These are phyloP conservation scores for Drosophila ironensis DNA, from an alignment of 1,140 invertebrate species.

Conservation along the genomic window DNA sequence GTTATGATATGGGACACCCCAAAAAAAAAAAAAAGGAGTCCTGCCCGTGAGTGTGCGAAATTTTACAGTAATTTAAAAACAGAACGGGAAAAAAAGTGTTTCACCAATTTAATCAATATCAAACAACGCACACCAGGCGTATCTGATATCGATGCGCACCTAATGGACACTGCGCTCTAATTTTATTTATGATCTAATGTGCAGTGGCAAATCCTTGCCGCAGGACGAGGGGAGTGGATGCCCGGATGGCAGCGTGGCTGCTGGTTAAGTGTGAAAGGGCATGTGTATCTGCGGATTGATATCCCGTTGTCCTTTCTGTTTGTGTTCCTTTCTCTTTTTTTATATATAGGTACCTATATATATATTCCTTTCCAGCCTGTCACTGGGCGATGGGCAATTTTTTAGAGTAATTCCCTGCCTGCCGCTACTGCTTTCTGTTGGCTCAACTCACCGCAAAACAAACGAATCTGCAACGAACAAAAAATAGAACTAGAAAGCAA, in stretches of 20 bases:
- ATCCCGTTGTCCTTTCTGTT: slow-evolving; percentile 70
- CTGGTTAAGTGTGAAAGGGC: slow-evolving; percentile 71
- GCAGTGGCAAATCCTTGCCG: slow-evolving; percentile 38
- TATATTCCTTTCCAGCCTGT: slow-evolving; percentile 26
- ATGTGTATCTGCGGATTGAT: slow-evolving; percentile 78
- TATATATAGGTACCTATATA: neutral
- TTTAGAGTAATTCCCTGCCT: slow-evolving; percentile 36
- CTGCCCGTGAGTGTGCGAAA: slow-evolving; percentile 76
- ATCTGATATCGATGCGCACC: slow-evolving; percentile 72
- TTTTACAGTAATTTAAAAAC: slow-evolving; percentile 80
- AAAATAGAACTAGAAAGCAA: neutral
- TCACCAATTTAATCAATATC: slow-evolving; percentile 80
- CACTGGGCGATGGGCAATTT: slow-evolving; percentile 65
- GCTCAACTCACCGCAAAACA: slow-evolving; percentile 39
- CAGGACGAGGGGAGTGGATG: slow-evolving; percentile 1
- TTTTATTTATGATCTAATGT: slow-evolving; percentile 80
- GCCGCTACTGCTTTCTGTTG: slow-evolving; percentile 13
- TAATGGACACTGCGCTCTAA: slow-evolving; percentile 75
- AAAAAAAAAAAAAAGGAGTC: too few species aligned
- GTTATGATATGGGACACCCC: neutral
- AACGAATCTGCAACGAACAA: slow-evolving; percentile 4
- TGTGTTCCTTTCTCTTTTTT: slow-evolving; percentile 22
- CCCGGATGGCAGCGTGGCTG: slow-evolving; percentile 1
- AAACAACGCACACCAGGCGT: slow-evolving; percentile 67
- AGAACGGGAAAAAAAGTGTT: slow-evolving; percentile 44